A percentile compares a stretch with the other conserved stretches of the same genome.
phyloP scores from a whole-genome alignment of 1,140 invertebrate species.

The Eupristina koningsbergeri region DNA sequence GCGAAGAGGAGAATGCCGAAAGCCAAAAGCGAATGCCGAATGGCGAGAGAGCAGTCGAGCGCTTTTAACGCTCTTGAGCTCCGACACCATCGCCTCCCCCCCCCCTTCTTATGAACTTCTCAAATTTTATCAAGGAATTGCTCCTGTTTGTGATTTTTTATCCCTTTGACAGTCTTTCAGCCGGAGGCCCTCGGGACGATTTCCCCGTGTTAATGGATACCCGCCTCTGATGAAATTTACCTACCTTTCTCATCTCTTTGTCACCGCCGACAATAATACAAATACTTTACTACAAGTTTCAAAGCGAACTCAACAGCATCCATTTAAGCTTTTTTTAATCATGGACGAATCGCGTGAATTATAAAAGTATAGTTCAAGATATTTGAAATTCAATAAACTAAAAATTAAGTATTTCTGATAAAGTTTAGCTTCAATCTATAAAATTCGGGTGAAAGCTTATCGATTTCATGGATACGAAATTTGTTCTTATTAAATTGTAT shows the following conservation, averaged over 20 bases:
- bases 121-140: conserved; percentile 51
- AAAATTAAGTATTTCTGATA: neutral
- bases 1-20: conserved; percentile 38
- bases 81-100: neutral
- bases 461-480: too few relatives aligned
- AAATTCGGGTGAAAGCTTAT: neutral
- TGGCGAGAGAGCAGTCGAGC: neutral
- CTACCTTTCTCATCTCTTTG: neutral
- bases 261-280: neutral
- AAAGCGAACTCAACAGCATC: neutral
- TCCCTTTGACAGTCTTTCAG: conserved; percentile 18
- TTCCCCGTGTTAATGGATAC: neutral
- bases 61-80: conserved; percentile 32
- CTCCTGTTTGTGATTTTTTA: neutral
- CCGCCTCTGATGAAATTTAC: neutral
- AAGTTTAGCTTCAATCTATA: neutral
- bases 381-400: neutral
- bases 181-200: neutral
- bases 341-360: neutral
- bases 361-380: neutral
- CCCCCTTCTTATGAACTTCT: conserved; percentile 32
- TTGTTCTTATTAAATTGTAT: too few relatives aligned
- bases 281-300: neutral
- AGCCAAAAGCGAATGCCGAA: neutral
- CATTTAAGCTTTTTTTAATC: neutral